Evolutionary conservation across 2,113 vertebrate genomes (phyloP).

Genomic region (Neotragus moschatus): DNA sequence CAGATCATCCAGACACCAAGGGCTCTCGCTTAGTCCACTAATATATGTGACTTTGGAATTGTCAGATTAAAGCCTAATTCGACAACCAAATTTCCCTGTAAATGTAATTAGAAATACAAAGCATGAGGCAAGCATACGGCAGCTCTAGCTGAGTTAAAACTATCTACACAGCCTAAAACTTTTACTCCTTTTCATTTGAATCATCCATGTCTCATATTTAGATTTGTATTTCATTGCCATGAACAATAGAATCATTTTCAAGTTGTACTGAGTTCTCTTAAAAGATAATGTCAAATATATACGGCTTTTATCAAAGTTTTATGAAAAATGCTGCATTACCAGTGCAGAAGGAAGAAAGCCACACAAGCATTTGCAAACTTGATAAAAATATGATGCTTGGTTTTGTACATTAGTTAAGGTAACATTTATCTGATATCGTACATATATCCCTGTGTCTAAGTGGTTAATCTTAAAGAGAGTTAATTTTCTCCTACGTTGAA

Average conservation of each 20-base stretch:
- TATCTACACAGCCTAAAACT: conserved; percentile 54
- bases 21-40: conserved; percentile 6
- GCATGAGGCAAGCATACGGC: conserved; percentile 57
- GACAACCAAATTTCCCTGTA: conserved; percentile 55
- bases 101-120: conserved; percentile 66
- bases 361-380: conserved; percentile 22
- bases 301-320: conserved; percentile 7
- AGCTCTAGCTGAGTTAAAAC: conserved; percentile 54
- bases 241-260: conserved; percentile 47
- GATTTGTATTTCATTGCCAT: conserved; percentile 49
- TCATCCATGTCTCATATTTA: conserved; percentile 51
- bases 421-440: background rate
- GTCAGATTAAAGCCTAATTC: conserved; percentile 50
- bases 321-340: conserved; percentile 23
- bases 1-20: background rate
- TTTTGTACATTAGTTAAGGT: background rate
- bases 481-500: background rate
- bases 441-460: background rate
- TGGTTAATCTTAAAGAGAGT: background rate
- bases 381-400: background rate
- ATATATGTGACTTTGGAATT: conserved; percentile 47
- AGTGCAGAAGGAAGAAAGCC: conserved; percentile 54
- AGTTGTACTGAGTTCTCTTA: background rate
- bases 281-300: conserved; percentile 32
- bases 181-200: conserved; percentile 62